These are phyloP conservation scores for Bubo bubo DNA, from an alignment of 2,113 vertebrate genomes.

Conservation along the genomic window DNA sequence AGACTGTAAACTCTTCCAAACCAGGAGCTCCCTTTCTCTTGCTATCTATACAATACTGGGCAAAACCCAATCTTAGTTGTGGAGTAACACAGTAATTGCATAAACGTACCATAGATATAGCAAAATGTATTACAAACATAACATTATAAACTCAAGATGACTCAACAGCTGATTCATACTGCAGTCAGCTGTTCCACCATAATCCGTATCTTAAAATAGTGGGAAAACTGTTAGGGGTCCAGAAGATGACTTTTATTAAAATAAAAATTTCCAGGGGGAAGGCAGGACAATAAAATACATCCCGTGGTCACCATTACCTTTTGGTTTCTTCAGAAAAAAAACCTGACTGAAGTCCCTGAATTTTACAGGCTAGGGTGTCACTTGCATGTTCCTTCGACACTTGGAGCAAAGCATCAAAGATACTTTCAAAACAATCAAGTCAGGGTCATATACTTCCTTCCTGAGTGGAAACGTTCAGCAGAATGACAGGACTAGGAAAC, in stretches of 20 bases:
- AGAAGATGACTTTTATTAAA: not conserved
- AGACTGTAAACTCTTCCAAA: not conserved
- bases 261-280: not conserved
- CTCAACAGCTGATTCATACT: not conserved
- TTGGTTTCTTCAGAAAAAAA: not conserved
- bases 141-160: not conserved
- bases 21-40: not conserved
- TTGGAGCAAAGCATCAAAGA: not conserved
- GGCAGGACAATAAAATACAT: not conserved
- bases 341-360: not conserved
- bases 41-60: not conserved
- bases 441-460: not conserved
- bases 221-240: not conserved
- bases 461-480: not conserved
- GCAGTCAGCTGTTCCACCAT: not conserved
- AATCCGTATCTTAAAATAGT: not conserved
- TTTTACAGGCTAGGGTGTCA: not conserved
- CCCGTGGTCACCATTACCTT: not conserved
- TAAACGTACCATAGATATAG: not conserved
- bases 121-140: not conserved
- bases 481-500: not conserved
- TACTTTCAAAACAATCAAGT: not conserved
- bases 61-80: not conserved
- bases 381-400: not conserved
- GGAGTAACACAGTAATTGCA: not conserved